Evolutionary conservation across 2,888 invertebrate species (phyloP).

Genomic region (Tortrix viridana): DNA sequence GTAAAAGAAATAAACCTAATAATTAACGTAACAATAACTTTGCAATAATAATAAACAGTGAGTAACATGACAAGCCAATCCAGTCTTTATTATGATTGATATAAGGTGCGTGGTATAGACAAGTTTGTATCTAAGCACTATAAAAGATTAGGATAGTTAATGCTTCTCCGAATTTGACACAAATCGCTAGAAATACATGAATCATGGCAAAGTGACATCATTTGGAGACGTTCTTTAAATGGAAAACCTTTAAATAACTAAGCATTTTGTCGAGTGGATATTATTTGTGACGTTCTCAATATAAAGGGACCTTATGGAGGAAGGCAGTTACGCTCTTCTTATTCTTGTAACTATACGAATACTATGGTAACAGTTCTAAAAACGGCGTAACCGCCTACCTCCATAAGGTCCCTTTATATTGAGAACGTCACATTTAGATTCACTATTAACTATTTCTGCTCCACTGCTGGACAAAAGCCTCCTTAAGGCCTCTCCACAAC

Average conservation of each 20-base stretch:
- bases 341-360: no score
- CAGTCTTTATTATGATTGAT: neutral
- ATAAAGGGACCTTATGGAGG: no score
- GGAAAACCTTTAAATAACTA: constrained; percentile 1
- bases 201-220: constrained; percentile 21
- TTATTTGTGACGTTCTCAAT: no score
- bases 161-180: constrained; percentile 10
- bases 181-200: constrained; percentile 17
- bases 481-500: no score
- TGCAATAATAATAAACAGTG: neutral
- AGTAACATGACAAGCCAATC: neutral
- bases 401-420: no score
- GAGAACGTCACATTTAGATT: no score
- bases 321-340: no score
- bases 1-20: neutral
- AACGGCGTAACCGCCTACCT: no score
- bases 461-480: no score
- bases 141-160: constrained; percentile 2
- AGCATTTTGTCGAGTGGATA: no score
- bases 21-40: neutral
- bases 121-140: neutral
- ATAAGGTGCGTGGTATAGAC: neutral
- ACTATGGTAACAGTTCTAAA: no score
- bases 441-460: no score
- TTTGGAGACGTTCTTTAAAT: neutral